Evolutionary conservation across 2,888 invertebrate species (phyloP).

Genomic region (Opisthograptis luteolata): DNA sequence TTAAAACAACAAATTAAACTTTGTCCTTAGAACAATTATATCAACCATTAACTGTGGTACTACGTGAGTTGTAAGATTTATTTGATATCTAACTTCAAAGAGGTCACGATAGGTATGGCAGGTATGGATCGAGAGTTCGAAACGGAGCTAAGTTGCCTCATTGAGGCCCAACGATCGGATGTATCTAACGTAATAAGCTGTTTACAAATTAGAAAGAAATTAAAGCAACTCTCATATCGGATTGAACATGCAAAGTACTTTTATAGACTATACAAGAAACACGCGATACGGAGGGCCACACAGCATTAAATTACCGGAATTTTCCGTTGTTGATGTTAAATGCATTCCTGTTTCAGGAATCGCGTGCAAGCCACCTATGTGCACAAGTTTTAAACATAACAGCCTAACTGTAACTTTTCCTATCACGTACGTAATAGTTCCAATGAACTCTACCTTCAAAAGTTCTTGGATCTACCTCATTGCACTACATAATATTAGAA

Average conservation of each 20-base stretch:
- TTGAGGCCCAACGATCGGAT: constrained; percentile 5
- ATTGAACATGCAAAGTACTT: constrained; percentile 38
- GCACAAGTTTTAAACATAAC: constrained; percentile 48
- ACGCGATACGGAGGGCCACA: constrained; percentile 67
- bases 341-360: constrained; percentile 73
- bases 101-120: constrained; percentile 1
- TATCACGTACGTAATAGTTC: constrained; percentile 15
- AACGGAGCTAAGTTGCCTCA: background rate
- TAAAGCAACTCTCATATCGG: constrained; percentile 31
- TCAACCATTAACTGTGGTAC: background rate
- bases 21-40: too few relatives aligned
- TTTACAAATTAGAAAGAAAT: constrained; percentile 31
- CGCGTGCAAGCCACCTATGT: constrained; percentile 63
- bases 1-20: too few relatives aligned
- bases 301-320: constrained; percentile 74
- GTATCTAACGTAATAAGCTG: constrained; percentile 5
- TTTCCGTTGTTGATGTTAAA: constrained; percentile 74
- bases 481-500: too few relatives aligned
- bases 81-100: constrained; percentile 3
- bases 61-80: background rate
- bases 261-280: constrained; percentile 59
- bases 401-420: constrained; percentile 33
- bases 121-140: background rate
- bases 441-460: constrained; percentile 9
- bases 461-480: too few relatives aligned